These are phyloP conservation scores for Girardinus metallicus DNA, from an alignment of 2,797 vertebrate species.

Conservation along the genomic window DNA sequence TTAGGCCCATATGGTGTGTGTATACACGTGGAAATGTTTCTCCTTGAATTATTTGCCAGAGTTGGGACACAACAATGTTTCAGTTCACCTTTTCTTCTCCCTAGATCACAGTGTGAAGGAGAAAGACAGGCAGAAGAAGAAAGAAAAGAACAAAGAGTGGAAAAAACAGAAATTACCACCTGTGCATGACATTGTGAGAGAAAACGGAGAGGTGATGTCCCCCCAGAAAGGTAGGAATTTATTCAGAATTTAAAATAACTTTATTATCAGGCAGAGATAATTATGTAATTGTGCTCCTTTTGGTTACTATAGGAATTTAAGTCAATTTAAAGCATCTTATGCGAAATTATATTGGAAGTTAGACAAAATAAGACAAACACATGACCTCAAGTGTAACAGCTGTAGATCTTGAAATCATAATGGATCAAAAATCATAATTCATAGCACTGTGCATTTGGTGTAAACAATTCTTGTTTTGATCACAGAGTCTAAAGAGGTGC, in stretches of 20 bases:
- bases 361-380: background rate
- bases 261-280: background rate
- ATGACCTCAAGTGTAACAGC: background rate
- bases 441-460: background rate
- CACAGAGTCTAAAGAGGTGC: slow-evolving; percentile 89
- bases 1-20: slow-evolving; percentile 67
- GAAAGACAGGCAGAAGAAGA: slow-evolving; percentile 89
- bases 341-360: background rate
- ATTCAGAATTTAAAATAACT: background rate
- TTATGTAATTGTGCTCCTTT: background rate
- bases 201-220: slow-evolving; percentile 89
- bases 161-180: slow-evolving; percentile 87
- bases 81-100: slow-evolving; percentile 3
- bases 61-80: slow-evolving; percentile 33
- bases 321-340: background rate
- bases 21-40: slow-evolving; percentile 77
- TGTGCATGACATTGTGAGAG: slow-evolving; percentile 89
- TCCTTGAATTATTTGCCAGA: slow-evolving; percentile 21
- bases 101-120: slow-evolving; percentile 70
- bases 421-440: background rate
- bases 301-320: background rate
- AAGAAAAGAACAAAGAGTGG: slow-evolving; percentile 87
- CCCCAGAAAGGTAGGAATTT: slow-evolving; percentile 85
- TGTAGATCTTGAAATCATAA: background rate
- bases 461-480: background rate